Conservation (phyloP, 2,797 vertebrate genomes). For the Gastrophryne carolinensis region DNA sequence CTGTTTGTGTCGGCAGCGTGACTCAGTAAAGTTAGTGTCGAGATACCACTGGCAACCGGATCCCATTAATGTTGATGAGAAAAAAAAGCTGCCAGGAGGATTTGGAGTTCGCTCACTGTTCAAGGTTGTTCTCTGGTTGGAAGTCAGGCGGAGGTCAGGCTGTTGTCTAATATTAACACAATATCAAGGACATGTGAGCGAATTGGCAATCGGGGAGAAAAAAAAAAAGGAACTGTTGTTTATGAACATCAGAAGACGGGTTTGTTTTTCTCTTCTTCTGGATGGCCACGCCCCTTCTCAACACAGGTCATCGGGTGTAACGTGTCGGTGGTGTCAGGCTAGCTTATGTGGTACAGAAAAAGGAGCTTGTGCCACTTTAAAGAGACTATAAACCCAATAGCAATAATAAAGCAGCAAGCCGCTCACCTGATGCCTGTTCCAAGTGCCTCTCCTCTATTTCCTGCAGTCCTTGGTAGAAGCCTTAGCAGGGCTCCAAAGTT, state of each 20-base stretch:
- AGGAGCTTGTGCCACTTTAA: no score
- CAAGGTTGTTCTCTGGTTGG: conserved; percentile 65
- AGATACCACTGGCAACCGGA: conserved; percentile 60
- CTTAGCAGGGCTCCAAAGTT: no score
- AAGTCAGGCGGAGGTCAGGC: conserved; percentile 59
- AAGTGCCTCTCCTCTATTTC: no score
- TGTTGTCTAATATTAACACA: conserved; percentile 56
- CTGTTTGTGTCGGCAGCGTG: conserved; percentile 55
- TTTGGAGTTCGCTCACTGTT: conserved; percentile 63
- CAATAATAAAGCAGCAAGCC: no score
- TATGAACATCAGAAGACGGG: conserved; percentile 5
- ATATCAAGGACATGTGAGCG: conserved; percentile 48
- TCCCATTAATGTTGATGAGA: conserved; percentile 64
- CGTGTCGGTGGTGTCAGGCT: no score
- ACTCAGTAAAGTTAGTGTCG: conserved; percentile 61
- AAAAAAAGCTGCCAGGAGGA: conserved; percentile 64
- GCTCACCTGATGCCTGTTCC: no score
- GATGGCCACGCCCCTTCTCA: conserved; percentile 35
- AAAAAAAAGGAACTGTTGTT: conserved; percentile 14
- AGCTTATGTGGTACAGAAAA: no score
- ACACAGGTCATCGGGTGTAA: conserved; percentile 31
- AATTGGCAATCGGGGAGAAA: conserved; percentile 36
- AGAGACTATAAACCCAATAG: no score
- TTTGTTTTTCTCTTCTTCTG: neutral
- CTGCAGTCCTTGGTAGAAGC: no score